phyloP scores from a whole-genome alignment of 2,888 invertebrate species.

The Sussaba pulchella region DNA sequence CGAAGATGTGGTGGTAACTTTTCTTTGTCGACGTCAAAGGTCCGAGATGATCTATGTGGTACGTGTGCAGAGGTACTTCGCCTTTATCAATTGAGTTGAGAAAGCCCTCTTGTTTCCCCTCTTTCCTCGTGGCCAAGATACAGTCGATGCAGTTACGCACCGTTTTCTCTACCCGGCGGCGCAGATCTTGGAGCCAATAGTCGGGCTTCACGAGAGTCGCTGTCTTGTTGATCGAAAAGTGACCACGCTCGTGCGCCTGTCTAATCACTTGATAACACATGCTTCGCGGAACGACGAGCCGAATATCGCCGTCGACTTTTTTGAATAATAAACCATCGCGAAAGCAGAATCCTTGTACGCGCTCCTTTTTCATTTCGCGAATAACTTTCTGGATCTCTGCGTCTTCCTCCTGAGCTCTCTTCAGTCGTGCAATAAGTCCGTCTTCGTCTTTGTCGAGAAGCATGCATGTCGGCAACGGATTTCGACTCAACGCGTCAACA shows the following conservation, averaged over 20 bases:
- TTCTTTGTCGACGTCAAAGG: constrained; percentile 75
- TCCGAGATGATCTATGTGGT: constrained; percentile 80
- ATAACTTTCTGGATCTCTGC: background rate
- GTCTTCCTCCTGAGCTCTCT: constrained; percentile 32
- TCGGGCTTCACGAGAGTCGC: constrained; percentile 63
- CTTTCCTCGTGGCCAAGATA: constrained; percentile 59
- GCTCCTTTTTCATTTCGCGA: background rate
- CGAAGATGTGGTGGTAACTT: constrained; percentile 57
- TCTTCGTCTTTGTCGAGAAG: constrained; percentile 25
- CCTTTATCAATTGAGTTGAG: constrained; percentile 77
- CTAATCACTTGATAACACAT: constrained; percentile 35
- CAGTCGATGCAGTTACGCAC: constrained; percentile 63
- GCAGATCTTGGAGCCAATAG: constrained; percentile 70
- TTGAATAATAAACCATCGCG: constrained; percentile 50
- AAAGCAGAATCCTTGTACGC: constrained; percentile 19
- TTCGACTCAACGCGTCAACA: constrained; percentile 70
- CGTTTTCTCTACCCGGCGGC: constrained; percentile 53
- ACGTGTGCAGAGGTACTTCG: constrained; percentile 74
- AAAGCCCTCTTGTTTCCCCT: constrained; percentile 78
- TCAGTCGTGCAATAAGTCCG: constrained; percentile 15
- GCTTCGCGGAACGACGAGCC: constrained; percentile 34
- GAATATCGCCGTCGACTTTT: constrained; percentile 14
- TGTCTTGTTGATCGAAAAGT: constrained; percentile 45
- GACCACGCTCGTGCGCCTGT: constrained; percentile 38
- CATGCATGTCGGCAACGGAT: constrained; percentile 61